Base-by-base conservation (phyloP, 1,140 invertebrate genomes). In the Zaprionus kolodkinae region DNA sequence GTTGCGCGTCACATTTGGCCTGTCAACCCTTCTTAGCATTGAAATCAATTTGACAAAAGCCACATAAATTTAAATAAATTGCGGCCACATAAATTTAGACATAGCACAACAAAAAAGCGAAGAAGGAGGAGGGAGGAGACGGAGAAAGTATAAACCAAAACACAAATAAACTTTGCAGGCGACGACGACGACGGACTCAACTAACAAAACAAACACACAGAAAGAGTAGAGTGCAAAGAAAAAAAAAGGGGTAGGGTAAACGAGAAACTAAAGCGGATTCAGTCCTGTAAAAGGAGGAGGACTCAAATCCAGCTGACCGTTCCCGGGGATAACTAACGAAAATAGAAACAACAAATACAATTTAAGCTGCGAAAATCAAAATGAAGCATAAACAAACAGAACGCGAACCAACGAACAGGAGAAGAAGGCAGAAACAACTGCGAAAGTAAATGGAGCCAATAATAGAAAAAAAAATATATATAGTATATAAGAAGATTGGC, bases 11-110 rank as follows among this genome's bases (percentile, higher is more conserved):
- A 63, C 71, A 36, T 79, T 87, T 79, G 79, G 77, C 84, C 83
- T 88, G 83, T 88, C 80, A 84, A 87, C 84, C 83, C 83, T 84
- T 88, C 76, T 87, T 84, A 84, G 73, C 83, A 82, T 87, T 87
- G 83, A 87, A 87, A 87, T 87, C 83, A 87, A 87, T 87, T 87
- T 87, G 83, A 88, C 83, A 87, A 88, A 87, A 87, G 79, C 83
- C 83, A 87, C 83, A 87, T 87, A 87, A 87, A 87, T 87, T 87
- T 87, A 84, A 87, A 87, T 87, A 87, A 87, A 87, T 87, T 84
- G 83, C 83, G 80, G 84, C 73, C 80, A 87, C 83, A 87, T 87
- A 88, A 88, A 87, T 87, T 80, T 78, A 80, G 83, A 84, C 83
- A 88, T 88, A 68, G 45, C 36, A 61, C 3, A 30, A 30, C 55